A percentile compares a stretch with the other conserved stretches of the same genome.
These are phyloP conservation scores for Hypomecis atomaria DNA, from an alignment of 2,888 invertebrate genomes.

Conservation along the genomic window DNA sequence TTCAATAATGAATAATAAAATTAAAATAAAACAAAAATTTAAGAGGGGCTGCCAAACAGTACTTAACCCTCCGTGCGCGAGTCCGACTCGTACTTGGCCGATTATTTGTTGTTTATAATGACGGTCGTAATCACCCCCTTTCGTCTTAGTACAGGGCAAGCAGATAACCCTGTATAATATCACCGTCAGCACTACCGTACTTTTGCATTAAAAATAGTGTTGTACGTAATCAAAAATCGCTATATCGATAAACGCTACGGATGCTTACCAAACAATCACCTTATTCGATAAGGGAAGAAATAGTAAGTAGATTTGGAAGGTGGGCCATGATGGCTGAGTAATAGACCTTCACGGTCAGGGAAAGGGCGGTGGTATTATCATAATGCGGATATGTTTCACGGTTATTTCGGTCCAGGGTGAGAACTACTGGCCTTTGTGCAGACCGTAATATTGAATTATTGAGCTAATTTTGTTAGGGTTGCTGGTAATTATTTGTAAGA, in stretches of 20 bases:
- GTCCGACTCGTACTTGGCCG: too few species aligned
- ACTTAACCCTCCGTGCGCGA: too few species aligned
- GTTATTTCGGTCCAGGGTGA: slow-evolving; percentile 11
- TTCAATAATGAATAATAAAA: too few species aligned
- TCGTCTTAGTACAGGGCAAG: too few species aligned
- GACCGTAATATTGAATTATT: slow-evolving; percentile 4
- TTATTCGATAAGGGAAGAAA: slow-evolving; percentile 18
- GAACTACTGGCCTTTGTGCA: neutral
- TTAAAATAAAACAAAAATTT: too few species aligned
- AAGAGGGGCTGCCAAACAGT: too few species aligned
- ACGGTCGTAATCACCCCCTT: too few species aligned
- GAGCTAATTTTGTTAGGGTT: neutral
- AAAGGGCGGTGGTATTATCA: slow-evolving; percentile 11
- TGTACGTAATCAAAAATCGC: neutral
- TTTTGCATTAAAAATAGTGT: neutral
- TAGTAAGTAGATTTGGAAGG: slow-evolving; percentile 11
- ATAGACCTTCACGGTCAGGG: slow-evolving; percentile 14
- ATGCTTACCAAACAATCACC: neutral
- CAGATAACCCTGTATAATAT: too few species aligned
- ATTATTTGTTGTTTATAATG: too few species aligned
- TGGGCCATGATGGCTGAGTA: slow-evolving; percentile 13
- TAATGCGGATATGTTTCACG: slow-evolving; percentile 12
- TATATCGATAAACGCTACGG: neutral
- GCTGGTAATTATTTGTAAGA: too few species aligned
- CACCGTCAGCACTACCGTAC: too few species aligned